phyloP scores from a whole-genome alignment of 2,888 invertebrate genomes.

The Glaucopsyche alexis region DNA sequence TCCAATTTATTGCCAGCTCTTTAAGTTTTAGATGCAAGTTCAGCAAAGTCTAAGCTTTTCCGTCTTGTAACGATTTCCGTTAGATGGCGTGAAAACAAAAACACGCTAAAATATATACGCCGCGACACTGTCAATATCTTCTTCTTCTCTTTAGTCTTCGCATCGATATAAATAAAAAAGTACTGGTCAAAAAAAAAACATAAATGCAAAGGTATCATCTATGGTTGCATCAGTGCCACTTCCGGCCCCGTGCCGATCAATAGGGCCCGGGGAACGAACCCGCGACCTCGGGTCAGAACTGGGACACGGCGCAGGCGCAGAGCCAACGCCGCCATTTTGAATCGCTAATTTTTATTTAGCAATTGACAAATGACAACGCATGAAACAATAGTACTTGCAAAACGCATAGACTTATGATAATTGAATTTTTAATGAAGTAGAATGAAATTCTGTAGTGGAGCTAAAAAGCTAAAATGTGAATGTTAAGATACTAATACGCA shows the following conservation, averaged over 20 bases:
- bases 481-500: too few relatives aligned
- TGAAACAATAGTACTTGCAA: slow-evolving; percentile 28
- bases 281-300: slow-evolving; percentile 71
- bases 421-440: background rate
- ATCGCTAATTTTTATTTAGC: slow-evolving; percentile 58
- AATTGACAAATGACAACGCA: slow-evolving; percentile 40
- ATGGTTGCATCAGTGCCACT: slow-evolving; percentile 68
- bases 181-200: background rate
- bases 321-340: slow-evolving; percentile 55
- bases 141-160: background rate
- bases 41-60: background rate
- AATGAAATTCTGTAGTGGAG: too few relatives aligned
- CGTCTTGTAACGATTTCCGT: background rate
- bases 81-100: slow-evolving; percentile 14
- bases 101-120: background rate
- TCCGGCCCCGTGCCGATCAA: slow-evolving; percentile 76
- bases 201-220: slow-evolving; percentile 46
- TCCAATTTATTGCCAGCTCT: background rate
- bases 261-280: slow-evolving; percentile 77
- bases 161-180: background rate
- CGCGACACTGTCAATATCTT: background rate
- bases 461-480: too few relatives aligned
- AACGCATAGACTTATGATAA: slow-evolving; percentile 16
- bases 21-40: background rate
- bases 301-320: slow-evolving; percentile 76